Percentiles rank a stretch among this genome's conserved stretches.
Evolutionary conservation across 2,797 vertebrate genomes (phyloP).

Genomic region (Leptodactylus fallax): DNA sequence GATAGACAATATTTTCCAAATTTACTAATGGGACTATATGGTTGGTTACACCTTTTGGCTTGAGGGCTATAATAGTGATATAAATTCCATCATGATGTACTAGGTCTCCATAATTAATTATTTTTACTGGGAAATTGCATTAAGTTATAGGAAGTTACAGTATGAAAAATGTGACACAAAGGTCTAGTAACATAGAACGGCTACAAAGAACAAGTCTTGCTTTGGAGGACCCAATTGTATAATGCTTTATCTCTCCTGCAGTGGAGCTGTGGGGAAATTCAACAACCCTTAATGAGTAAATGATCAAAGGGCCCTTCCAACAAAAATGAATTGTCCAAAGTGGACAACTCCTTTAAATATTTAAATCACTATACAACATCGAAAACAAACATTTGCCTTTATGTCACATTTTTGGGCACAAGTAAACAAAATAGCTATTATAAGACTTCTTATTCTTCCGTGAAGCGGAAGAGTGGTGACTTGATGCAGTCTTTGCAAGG

Average conservation of each 20-base stretch:
- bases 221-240: background rate
- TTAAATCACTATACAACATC: background rate
- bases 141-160: background rate
- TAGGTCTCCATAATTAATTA: slow-evolving; percentile 14
- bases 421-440: too few species aligned
- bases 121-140: background rate
- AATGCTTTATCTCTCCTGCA: slow-evolving; percentile 7
- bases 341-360: background rate
- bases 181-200: background rate
- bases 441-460: too few species aligned
- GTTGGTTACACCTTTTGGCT: slow-evolving; percentile 27
- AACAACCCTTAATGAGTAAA: background rate
- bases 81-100: slow-evolving; percentile 5
- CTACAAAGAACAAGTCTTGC: background rate
- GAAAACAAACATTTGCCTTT: too few species aligned
- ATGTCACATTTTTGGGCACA: too few species aligned
- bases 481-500: too few species aligned
- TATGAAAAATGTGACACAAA: background rate
- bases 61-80: background rate
- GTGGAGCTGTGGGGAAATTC: background rate
- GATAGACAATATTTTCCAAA: slow-evolving; percentile 1
- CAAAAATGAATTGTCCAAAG: background rate
- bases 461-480: too few species aligned
- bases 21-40: slow-evolving; percentile 23
- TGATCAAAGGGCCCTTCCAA: background rate